Conservation (phyloP, 2,888 invertebrate genomes). For the Chloroclysta siterata region DNA sequence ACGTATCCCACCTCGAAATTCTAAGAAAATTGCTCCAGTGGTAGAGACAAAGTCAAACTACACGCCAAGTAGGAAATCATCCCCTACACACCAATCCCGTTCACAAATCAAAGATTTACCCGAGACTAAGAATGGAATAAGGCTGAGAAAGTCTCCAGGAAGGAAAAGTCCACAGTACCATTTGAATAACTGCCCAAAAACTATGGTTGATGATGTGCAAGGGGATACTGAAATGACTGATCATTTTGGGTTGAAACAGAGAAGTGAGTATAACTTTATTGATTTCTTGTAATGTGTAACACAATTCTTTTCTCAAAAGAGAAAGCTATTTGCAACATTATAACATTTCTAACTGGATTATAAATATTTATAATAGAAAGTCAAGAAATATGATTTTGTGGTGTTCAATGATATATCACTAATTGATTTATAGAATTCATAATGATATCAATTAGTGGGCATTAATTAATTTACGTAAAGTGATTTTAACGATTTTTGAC, state of each 20-base stretch:
- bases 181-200: constrained; percentile 61
- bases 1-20: constrained; percentile 46
- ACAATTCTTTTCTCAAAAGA: not conserved
- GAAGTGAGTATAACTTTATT: constrained; percentile 62
- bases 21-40: constrained; percentile 51
- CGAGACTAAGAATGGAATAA: constrained; percentile 41
- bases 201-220: constrained; percentile 58
- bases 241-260: constrained; percentile 54
- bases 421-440: no score
- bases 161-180: constrained; percentile 53
- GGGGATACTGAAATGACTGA: constrained; percentile 46
- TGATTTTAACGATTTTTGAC: no score
- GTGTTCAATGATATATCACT: no score
- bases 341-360: not conserved
- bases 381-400: not conserved
- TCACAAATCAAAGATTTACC: constrained; percentile 47
- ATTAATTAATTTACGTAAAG: no score
- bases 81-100: constrained; percentile 47
- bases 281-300: not conserved
- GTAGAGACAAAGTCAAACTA: constrained; percentile 54
- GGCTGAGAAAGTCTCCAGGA: constrained; percentile 46
- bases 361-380: constrained; percentile 8
- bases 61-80: constrained; percentile 48
- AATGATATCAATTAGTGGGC: no score
- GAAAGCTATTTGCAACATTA: constrained; percentile 5